phyloP scores from a whole-genome alignment of 2,888 invertebrate species.

The Leptopilina myrica region DNA sequence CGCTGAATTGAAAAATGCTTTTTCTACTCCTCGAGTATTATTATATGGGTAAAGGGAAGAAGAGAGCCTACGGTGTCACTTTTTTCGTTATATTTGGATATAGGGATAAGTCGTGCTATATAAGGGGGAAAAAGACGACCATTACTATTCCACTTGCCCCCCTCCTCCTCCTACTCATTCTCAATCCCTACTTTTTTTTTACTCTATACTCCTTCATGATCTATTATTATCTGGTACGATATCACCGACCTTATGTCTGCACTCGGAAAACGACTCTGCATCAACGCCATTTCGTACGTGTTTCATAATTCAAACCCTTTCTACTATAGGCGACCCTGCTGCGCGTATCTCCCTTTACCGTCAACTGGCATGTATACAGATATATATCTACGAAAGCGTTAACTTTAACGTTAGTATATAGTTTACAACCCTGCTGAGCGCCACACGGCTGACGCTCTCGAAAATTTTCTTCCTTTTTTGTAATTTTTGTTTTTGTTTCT shows the following conservation, averaged over 20 bases:
- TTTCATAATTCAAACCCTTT: slow-evolving; percentile 74
- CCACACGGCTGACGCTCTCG: neutral
- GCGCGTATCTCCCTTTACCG: slow-evolving; percentile 45
- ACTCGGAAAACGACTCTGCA: slow-evolving; percentile 49
- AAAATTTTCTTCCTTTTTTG: too few species aligned
- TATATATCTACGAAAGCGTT: slow-evolving; percentile 3
- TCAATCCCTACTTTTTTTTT: too few species aligned
- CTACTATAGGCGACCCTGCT: slow-evolving; percentile 61
- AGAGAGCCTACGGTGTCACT: slow-evolving; percentile 12
- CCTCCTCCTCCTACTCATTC: neutral
- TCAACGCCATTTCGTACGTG: slow-evolving; percentile 59
- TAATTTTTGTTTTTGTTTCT: neutral
- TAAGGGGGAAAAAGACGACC: slow-evolving; percentile 3
- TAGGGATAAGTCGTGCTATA: slow-evolving; percentile 30
- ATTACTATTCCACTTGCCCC: slow-evolving; percentile 30
- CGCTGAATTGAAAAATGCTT: slow-evolving; percentile 75
- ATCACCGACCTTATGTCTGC: slow-evolving; percentile 51
- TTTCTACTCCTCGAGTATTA: slow-evolving; percentile 57
- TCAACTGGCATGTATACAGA: slow-evolving; percentile 29
- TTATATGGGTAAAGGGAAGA: slow-evolving; percentile 45
- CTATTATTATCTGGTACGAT: slow-evolving; percentile 49
- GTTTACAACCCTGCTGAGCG: slow-evolving; percentile 3
- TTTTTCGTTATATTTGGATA: slow-evolving; percentile 38
- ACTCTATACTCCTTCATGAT: slow-evolving; percentile 17
- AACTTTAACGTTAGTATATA: neutral